Conservation (phyloP, 2,113 vertebrate genomes). For the Glaucidium brasilianum region DNA sequence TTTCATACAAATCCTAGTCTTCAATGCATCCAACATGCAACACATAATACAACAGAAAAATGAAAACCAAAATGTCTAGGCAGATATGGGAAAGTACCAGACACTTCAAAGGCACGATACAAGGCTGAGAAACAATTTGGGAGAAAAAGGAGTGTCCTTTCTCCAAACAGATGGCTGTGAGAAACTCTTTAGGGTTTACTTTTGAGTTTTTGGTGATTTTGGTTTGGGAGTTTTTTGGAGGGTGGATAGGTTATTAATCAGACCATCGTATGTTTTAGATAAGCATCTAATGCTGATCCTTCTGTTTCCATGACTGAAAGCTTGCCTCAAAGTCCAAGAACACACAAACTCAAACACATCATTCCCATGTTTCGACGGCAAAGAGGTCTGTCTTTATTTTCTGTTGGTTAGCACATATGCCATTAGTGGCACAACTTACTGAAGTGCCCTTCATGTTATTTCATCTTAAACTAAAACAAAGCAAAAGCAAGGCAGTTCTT, state of each 20-base stretch:
- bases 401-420: neutral
- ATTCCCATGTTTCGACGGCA: neutral
- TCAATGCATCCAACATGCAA: neutral
- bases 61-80: neutral
- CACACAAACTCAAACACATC: neutral
- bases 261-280: neutral
- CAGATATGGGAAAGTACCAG: neutral
- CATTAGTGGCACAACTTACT: neutral
- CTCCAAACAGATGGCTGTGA: neutral
- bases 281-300: neutral
- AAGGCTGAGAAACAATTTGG: neutral
- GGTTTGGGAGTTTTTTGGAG: accelerated
- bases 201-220: neutral
- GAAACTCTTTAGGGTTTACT: neutral
- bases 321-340: neutral
- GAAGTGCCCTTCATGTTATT: neutral
- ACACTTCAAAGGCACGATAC: neutral
- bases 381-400: neutral
- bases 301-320: neutral
- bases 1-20: neutral
- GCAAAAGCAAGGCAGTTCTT: neutral
- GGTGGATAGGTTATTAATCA: neutral
- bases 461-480: neutral
- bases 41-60: neutral
- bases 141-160: neutral